These are phyloP conservation scores for Muschampia plurimacula DNA, from an alignment of 2,888 invertebrate genomes.

Conservation along the genomic window DNA sequence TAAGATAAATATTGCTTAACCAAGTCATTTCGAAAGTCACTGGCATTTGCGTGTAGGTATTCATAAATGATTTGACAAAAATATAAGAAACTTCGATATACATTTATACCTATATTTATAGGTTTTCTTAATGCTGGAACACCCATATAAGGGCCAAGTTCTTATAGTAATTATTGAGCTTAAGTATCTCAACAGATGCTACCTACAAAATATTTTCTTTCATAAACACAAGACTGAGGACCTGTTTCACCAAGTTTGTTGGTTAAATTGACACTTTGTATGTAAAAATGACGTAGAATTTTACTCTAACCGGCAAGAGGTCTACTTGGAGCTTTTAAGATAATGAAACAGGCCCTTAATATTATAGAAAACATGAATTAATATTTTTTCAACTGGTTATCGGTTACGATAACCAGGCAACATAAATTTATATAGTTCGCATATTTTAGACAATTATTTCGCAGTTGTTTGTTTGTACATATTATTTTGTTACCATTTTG, in stretches of 20 bases:
- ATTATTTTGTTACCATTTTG: slow-evolving; percentile 69
- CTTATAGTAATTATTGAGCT: not conserved
- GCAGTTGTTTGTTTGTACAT: slow-evolving; percentile 45
- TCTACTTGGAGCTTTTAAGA: too few relatives aligned
- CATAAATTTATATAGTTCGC: slow-evolving; percentile 7
- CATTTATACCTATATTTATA: too few relatives aligned
- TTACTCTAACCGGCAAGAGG: too few relatives aligned
- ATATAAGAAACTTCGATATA: not conserved
- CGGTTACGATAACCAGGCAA: not conserved
- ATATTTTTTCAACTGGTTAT: not conserved
- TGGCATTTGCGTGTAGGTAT: not conserved
- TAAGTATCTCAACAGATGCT: not conserved
- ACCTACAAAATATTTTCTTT: not conserved
- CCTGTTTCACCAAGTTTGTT: too few relatives aligned
- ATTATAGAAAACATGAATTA: not conserved
- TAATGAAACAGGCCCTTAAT: too few relatives aligned
- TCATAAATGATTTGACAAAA: not conserved
- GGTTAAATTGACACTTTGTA: too few relatives aligned
- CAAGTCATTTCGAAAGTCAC: slow-evolving; percentile 15
- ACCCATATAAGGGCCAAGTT: too few relatives aligned
- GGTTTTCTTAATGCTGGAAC: too few relatives aligned
- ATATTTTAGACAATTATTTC: slow-evolving; percentile 33
- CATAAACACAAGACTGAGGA: not conserved
- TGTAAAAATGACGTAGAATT: too few relatives aligned
- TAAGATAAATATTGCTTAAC: not conserved